Percentiles rank a stretch among this genome's conserved stretches.
Conservation (phyloP, 2,888 invertebrate genomes). For the Criorhina ranunculi region DNA sequence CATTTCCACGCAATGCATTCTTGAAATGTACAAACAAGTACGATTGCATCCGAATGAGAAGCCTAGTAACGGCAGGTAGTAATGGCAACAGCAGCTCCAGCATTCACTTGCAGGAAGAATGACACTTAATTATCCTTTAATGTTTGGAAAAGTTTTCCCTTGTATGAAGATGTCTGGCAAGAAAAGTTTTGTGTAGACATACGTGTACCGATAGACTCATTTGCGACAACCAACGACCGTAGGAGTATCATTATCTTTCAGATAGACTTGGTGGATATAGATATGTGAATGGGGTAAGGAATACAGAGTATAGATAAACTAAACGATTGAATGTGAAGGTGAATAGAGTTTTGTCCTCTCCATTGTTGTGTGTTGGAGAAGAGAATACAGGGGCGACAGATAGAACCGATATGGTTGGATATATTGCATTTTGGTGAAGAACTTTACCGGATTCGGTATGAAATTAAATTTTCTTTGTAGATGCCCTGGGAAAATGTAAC, state of each 20-base stretch:
- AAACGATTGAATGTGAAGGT: slow-evolving; percentile 44
- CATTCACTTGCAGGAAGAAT: slow-evolving; percentile 45
- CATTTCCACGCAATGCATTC: slow-evolving; percentile 29
- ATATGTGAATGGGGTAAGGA: slow-evolving; percentile 5
- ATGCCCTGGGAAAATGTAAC: neutral
- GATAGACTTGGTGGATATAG: slow-evolving; percentile 35
- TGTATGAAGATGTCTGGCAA: slow-evolving; percentile 6
- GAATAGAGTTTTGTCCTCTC: slow-evolving; percentile 15
- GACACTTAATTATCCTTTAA: slow-evolving; percentile 69
- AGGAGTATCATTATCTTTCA: slow-evolving; percentile 54
- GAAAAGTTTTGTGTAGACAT: slow-evolving; percentile 13
- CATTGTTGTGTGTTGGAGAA: neutral
- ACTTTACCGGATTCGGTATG: slow-evolving; percentile 64
- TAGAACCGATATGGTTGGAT: slow-evolving; percentile 54
- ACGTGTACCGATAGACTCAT: neutral
- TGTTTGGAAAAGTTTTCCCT: slow-evolving; percentile 53
- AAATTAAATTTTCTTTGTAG: slow-evolving; percentile 65
- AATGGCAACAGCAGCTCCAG: neutral
- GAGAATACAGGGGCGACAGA: slow-evolving; percentile 59
- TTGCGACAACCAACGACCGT: slow-evolving; percentile 36
- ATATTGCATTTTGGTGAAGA: slow-evolving; percentile 69
- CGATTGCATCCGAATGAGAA: slow-evolving; percentile 2
- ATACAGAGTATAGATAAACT: slow-evolving; percentile 45
- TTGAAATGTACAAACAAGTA: slow-evolving; percentile 24
- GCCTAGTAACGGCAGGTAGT: slow-evolving; percentile 20